phyloP scores from a whole-genome alignment of 23 tunicate genomes.

The Ascidia mentula region DNA sequence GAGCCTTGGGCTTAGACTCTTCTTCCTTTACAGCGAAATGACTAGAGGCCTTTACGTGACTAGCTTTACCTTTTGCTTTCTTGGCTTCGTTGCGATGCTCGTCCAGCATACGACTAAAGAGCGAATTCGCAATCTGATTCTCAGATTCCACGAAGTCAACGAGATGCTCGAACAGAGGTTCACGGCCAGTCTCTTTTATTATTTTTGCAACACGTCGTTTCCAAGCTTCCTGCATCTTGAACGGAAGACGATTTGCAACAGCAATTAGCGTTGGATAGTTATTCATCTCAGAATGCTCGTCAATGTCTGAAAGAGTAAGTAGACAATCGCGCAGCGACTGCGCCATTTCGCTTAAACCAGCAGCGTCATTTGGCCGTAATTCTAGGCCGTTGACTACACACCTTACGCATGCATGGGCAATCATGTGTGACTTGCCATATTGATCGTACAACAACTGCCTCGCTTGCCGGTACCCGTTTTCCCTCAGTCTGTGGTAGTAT shows the following conservation, averaged over 20 bases:
- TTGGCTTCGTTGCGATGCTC: conserved; percentile 1
- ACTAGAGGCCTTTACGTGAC: too few relatives aligned
- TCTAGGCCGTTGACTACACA: conserved; percentile 5
- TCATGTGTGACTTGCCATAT: background rate
- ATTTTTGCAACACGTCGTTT: background rate
- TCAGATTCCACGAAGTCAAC: background rate
- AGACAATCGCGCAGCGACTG: conserved; percentile 5
- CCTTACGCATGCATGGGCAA: conserved; percentile 5
- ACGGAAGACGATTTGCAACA: background rate
- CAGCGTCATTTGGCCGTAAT: background rate
- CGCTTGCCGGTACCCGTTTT: conserved; percentile 6
- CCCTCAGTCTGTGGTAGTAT: background rate
- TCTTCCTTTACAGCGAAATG: too few relatives aligned
- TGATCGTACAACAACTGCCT: background rate
- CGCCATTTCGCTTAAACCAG: background rate
- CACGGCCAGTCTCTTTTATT: background rate
- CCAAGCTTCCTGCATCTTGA: conserved; percentile 8
- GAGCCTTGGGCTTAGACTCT: too few relatives aligned
- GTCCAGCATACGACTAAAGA: background rate
- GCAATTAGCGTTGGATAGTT: background rate
- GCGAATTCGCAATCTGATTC: background rate
- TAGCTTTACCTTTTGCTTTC: too few relatives aligned
- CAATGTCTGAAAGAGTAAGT: conserved; percentile 9
- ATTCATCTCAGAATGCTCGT: conserved; percentile 10
- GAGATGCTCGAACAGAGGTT: background rate